These are phyloP conservation scores for Drosophila kanapiae DNA, from an alignment of 1,140 invertebrate species.

Conservation along the genomic window DNA sequence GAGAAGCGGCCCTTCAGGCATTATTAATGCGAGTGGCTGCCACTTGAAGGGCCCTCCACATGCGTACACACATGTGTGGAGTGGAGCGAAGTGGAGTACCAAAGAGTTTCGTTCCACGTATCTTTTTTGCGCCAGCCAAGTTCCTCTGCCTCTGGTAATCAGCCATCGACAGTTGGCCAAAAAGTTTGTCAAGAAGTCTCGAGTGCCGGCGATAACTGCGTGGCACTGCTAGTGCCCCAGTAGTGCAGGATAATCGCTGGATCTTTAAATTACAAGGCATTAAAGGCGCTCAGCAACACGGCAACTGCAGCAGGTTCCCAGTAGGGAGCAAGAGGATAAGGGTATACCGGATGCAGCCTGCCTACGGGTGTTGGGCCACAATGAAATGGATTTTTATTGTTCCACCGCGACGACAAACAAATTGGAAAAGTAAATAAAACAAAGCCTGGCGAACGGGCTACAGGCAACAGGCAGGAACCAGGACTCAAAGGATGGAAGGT, in stretches of 20 bases:
- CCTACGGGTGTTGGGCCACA: constrained; percentile 27
- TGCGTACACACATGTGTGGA: constrained; percentile 20
- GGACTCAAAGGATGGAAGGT: constrained; percentile 47
- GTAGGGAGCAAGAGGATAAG: constrained; percentile 11
- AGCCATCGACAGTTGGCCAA: constrained; percentile 75
- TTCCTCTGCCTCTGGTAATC: constrained; percentile 53
- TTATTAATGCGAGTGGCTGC: constrained; percentile 73
- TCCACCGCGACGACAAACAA: constrained; percentile 64
- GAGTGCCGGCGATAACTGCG: constrained; percentile 47
- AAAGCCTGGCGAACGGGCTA: constrained; percentile 48
- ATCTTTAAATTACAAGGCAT: constrained; percentile 52
- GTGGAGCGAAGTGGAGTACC: constrained; percentile 11
- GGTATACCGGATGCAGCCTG: constrained; percentile 24
- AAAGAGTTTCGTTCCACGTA: constrained; percentile 6
- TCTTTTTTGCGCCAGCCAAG: constrained; percentile 25
- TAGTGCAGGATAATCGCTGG: constrained; percentile 39
- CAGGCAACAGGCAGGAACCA: neutral
- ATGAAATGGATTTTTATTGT: constrained; percentile 79
- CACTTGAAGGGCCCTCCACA: constrained; percentile 39
- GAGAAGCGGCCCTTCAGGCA: constrained; percentile 48
- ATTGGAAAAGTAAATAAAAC: constrained; percentile 81
- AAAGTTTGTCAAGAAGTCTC: constrained; percentile 65
- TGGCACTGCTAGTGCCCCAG: constrained; percentile 18
- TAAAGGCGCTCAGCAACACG: constrained; percentile 21
- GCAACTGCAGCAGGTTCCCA: constrained; percentile 46